Conservation (phyloP, 2,113 vertebrate species). For the Bos taurus region ARS-UCD2.0 NC_037337.1:72206001-72206500, state of each 20-base stretch:
- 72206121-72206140: neutral
- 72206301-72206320: neutral
- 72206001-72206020: neutral
- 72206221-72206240: neutral
- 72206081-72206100: neutral
- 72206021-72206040: neutral
- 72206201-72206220: neutral
- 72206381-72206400: neutral
- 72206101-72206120: neutral
- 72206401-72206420: neutral
- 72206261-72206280: neutral
- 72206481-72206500: neutral
- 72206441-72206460: neutral
- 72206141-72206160: constrained; percentile 1
- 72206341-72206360: neutral
- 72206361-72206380: neutral
- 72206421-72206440: neutral
- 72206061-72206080: neutral
- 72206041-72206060: neutral
- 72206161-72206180: neutral
- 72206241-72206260: neutral
- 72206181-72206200: neutral
- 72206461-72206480: neutral
- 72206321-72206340: neutral
- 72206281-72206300: neutral